phyloP scores from a whole-genome alignment of 2,888 invertebrate genomes.

The Archaeoteleia sp. region DNA sequence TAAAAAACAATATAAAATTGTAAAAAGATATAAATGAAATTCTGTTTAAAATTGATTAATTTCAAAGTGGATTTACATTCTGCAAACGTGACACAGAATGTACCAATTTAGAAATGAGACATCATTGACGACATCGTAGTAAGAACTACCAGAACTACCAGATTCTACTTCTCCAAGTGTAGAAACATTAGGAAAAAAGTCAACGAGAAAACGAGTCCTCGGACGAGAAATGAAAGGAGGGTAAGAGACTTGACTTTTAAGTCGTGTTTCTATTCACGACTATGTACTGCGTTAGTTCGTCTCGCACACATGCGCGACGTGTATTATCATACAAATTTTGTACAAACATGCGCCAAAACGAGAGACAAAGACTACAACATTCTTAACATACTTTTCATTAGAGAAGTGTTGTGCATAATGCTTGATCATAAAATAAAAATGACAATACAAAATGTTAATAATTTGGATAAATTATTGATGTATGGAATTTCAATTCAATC shows the following conservation, averaged over 20 bases:
- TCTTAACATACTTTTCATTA: neutral
- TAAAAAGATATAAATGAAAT: neutral
- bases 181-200: slow-evolving; percentile 43
- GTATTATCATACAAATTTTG: slow-evolving; percentile 6
- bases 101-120: slow-evolving; percentile 31
- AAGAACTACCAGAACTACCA: slow-evolving; percentile 21
- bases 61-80: too few relatives aligned
- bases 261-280: slow-evolving; percentile 60
- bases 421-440: too few relatives aligned
- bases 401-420: too few relatives aligned
- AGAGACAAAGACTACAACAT: slow-evolving; percentile 7
- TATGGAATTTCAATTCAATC: too few relatives aligned
- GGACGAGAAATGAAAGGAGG: slow-evolving; percentile 54
- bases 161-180: slow-evolving; percentile 17
- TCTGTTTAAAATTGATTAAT: neutral
- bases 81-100: slow-evolving; percentile 1
- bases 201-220: slow-evolving; percentile 48
- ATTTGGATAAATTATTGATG: too few relatives aligned
- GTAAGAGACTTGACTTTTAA: slow-evolving; percentile 54
- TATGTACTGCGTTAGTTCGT: slow-evolving; percentile 58
- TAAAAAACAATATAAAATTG: too few relatives aligned
- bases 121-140: neutral
- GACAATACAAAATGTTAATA: too few relatives aligned
- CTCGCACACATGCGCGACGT: slow-evolving; percentile 6
- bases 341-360: slow-evolving; percentile 14